Evolutionary conservation across 1,140 invertebrate species (phyloP).

Genomic region (Zaprionus africanus): DNA sequence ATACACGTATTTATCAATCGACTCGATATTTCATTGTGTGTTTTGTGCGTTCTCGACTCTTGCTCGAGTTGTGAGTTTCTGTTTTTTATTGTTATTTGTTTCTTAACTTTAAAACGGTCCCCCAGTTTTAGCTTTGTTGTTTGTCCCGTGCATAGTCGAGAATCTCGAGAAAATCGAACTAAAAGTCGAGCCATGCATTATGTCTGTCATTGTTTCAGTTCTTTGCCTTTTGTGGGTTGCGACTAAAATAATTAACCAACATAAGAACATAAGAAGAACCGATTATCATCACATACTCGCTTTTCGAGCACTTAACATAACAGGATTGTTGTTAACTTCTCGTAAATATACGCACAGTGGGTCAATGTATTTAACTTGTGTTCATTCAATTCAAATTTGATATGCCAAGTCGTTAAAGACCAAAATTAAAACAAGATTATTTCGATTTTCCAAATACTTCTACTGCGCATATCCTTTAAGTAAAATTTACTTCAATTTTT

Average conservation of each 20-base stretch:
- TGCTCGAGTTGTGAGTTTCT: slow-evolving; percentile 44
- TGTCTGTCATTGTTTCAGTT: slow-evolving; percentile 19
- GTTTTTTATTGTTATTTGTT: slow-evolving; percentile 42
- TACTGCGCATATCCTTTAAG: not conserved
- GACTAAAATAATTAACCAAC: not conserved
- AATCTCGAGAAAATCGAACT: slow-evolving; percentile 9
- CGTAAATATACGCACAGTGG: slow-evolving; percentile 29
- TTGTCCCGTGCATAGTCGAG: slow-evolving; percentile 26
- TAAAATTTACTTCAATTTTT: slow-evolving; percentile 6
- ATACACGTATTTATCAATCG: slow-evolving; percentile 40
- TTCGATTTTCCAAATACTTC: not conserved
- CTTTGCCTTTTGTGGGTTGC: slow-evolving; percentile 6
- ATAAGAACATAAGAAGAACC: not conserved
- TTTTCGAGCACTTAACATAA: slow-evolving; percentile 24
- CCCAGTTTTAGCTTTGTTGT: slow-evolving; percentile 21
- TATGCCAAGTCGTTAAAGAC: not conserved
- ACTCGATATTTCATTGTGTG: slow-evolving; percentile 69
- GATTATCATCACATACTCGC: slow-evolving; percentile 9
- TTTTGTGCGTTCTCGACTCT: slow-evolving; percentile 52
- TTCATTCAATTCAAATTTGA: not conserved
- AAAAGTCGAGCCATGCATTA: slow-evolving; percentile 27
- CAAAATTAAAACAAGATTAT: not conserved
- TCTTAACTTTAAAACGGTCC: slow-evolving; percentile 31
- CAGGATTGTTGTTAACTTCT: slow-evolving; percentile 19
- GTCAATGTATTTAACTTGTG: slow-evolving; percentile 1